Percentiles rank a stretch among this genome's conserved stretches.
phyloP scores from a whole-genome alignment of 2,113 vertebrate genomes.

The Tragelaphus buxtoni region DNA sequence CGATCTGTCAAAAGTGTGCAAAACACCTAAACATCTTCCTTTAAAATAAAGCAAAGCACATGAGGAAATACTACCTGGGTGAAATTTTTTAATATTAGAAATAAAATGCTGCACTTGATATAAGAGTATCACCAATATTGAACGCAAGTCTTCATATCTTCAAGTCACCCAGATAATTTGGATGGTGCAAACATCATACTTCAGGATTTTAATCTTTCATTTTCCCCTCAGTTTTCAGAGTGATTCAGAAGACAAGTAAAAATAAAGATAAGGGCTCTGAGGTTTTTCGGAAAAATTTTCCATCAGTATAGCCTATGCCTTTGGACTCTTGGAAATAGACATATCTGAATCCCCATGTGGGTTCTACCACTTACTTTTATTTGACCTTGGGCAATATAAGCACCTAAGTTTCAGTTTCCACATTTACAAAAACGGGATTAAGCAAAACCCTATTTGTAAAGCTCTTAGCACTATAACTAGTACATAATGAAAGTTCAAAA shows the following conservation, averaged over 20 bases:
- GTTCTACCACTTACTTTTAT: background rate
- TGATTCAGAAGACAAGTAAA: constrained; percentile 8
- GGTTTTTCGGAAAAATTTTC: background rate
- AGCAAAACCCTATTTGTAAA: background rate
- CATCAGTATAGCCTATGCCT: background rate
- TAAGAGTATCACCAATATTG: background rate
- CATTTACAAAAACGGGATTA: background rate
- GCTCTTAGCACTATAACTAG: background rate
- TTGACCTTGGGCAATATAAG: background rate
- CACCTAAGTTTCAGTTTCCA: background rate
- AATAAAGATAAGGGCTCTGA: background rate
- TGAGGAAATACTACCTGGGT: background rate
- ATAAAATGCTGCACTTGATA: background rate
- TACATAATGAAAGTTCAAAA: background rate
- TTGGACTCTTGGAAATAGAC: background rate
- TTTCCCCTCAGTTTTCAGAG: background rate
- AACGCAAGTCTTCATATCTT: background rate
- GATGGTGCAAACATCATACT: background rate
- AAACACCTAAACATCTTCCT: background rate
- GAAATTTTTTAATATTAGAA: background rate
- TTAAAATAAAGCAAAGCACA: background rate
- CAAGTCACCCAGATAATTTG: background rate
- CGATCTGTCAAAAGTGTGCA: background rate
- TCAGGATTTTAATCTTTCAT: background rate
- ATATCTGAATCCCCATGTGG: background rate